Evolutionary conservation across 2,888 invertebrate genomes (phyloP), one percentile per base, ranked within the genome.

Genomic region (Ctena decussata): DNA sequence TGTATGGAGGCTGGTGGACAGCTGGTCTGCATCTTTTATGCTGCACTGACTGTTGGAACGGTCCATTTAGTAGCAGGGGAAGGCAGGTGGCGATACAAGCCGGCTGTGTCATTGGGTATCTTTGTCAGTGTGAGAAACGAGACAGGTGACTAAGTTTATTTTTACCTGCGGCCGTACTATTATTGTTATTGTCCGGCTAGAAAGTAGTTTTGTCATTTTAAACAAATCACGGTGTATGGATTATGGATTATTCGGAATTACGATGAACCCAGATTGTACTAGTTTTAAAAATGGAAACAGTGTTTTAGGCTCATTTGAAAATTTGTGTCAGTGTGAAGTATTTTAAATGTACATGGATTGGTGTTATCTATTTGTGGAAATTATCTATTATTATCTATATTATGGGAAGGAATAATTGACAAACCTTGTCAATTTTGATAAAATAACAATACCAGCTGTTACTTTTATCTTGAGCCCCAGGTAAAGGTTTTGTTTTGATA

Each of bases 21-120:
- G 65, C 32, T 65, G 65, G 65, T 65, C 65, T 65, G 65, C 35
- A 65, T 65, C 65, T 65, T 65, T 65, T 65, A 57, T 57, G 57
- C 27, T 57, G 57, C 57, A 57, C 57, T 57, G 57, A 57, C 57
- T 65, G 35, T 2, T 35, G 35, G 65, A 18, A n/a, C 24, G 35
- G 65, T 65, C 24, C 65, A 65, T 35, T 65, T 24, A 24, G 24
- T 8, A 21, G 1, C 21, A 12, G 12, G 35, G 65, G 65, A 5
- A 30, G 35, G 35, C 57, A 57, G 57, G 27, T 57, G 57, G 11
- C 21, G 49, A 41, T 41, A 41, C 41, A 21, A 46, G 57, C 57
- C n/a, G 27, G 11, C 24, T 1, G 21, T 65, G 35, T 65, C 35
- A 21, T 18, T 53, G 8, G 5, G 5, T n/a, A 11, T 21, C 53